phyloP scores from a whole-genome alignment of 2,797 vertebrate species.

The Phataginus tricuspis region DNA sequence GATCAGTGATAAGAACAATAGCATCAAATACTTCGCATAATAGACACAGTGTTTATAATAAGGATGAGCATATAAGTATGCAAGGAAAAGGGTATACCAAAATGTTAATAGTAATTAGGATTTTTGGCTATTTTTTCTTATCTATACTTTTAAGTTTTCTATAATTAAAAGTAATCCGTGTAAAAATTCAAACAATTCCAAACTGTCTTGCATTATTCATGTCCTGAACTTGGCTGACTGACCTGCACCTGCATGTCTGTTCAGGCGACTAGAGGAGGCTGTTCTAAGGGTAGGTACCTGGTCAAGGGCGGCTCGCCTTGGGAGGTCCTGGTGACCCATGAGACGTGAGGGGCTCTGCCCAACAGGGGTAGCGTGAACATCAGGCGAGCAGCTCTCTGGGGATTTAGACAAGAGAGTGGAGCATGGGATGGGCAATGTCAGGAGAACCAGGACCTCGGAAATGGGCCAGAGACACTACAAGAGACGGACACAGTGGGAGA shows the following conservation, averaged over 20 bases:
- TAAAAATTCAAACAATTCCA: conserved; percentile 7
- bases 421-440: not conserved
- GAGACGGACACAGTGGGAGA: not conserved
- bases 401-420: not conserved
- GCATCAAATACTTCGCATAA: not conserved
- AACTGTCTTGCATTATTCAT: not conserved
- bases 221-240: not conserved
- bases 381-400: not conserved
- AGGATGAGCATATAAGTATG: not conserved
- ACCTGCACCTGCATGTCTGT: not conserved
- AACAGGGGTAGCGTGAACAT: not conserved
- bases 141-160: not conserved
- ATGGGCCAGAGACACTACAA: not conserved
- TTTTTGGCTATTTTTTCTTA: not conserved
- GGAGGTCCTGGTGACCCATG: not conserved
- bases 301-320: not conserved
- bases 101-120: not conserved
- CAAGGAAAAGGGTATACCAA: not conserved
- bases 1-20: not conserved
- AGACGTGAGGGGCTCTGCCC: not conserved
- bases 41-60: not conserved
- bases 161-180: not conserved
- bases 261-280: not conserved
- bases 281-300: not conserved
- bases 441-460: not conserved